Evolutionary conservation across 2,797 vertebrate genomes (phyloP).

Genomic region (Ispidina picta): DNA sequence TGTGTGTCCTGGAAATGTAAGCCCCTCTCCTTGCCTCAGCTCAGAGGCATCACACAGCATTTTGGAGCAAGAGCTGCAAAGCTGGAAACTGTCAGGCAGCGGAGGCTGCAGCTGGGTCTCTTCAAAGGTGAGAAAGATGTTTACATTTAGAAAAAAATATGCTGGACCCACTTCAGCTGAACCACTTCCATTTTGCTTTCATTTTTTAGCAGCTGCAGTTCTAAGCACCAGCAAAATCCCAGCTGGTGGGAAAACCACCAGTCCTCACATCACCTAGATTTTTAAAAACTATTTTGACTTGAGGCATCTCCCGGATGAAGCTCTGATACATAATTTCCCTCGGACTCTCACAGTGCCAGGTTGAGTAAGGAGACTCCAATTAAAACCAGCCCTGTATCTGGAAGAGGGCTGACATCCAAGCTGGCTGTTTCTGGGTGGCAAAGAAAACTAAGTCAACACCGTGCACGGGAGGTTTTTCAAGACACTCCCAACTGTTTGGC

Average conservation of each 20-base stretch:
- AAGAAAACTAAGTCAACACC: background rate
- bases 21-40: background rate
- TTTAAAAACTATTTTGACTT: background rate
- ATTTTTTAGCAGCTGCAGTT: background rate
- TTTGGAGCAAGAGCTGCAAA: background rate
- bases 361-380: background rate
- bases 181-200: background rate
- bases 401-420: background rate
- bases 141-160: background rate
- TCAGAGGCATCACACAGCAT: background rate
- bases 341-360: background rate
- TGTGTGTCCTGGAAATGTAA: rapidly evolving
- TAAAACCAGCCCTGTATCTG: background rate
- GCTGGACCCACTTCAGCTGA: background rate
- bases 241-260: background rate
- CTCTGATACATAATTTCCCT: background rate
- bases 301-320: background rate
- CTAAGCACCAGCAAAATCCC: background rate
- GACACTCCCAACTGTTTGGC: background rate
- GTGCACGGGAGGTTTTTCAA: background rate
- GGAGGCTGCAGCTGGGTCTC: background rate
- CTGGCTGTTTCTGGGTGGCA: background rate
- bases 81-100: background rate
- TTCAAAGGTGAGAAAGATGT: background rate
- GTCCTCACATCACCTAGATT: background rate